Evolutionary conservation across 2,888 invertebrate genomes (phyloP), one percentile per base, ranked within the genome.

Genomic region (Andrena minutula): DNA sequence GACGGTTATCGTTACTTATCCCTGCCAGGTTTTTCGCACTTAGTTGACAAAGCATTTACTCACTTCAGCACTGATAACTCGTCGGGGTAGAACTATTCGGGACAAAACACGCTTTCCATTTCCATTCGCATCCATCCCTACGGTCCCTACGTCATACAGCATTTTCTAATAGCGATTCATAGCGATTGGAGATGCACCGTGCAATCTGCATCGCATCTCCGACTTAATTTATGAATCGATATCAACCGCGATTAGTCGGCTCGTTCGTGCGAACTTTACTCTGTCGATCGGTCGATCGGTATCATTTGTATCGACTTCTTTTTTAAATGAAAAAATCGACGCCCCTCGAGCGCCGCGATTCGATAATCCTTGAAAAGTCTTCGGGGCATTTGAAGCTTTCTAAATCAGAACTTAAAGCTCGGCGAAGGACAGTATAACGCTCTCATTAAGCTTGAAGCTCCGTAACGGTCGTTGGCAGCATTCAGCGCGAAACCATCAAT

Each of bases 41-140:
- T 65, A 76, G 41, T 68, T 82, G 58, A 53, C 66, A 53, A 75
- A 70, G 49, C 66, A 70, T 75, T 66, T 78, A 86, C 84, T 86
- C 73, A 83, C 88, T 49, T 86, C 82, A 60, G 63, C 66, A 61
- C 41, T 76, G 41, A 60, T 61, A 58, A 72, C 49, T 70, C 20
- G 63, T 92, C 96, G 95, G 89, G 96, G 95, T 87, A 95, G 95
- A 80, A 95, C 93, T 92, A 96, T 96, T 83, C 95, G 95, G 88
- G 94, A 94, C 90, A 95, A 94, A 86, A 95, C 95, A 49, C 95
- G 95, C 92, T 96, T 96, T 83, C 96, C 96, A 93, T 95, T 95
- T 68, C 95, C 95, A 92, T 95, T 95, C 77, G 95, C 93, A 93
- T 95, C 95, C 94, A 95, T 95, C 83, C 85, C 77, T 83, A 87